These are phyloP conservation scores for Nestor notabilis DNA, from an alignment of 2,113 vertebrate genomes.

Conservation along the genomic window DNA sequence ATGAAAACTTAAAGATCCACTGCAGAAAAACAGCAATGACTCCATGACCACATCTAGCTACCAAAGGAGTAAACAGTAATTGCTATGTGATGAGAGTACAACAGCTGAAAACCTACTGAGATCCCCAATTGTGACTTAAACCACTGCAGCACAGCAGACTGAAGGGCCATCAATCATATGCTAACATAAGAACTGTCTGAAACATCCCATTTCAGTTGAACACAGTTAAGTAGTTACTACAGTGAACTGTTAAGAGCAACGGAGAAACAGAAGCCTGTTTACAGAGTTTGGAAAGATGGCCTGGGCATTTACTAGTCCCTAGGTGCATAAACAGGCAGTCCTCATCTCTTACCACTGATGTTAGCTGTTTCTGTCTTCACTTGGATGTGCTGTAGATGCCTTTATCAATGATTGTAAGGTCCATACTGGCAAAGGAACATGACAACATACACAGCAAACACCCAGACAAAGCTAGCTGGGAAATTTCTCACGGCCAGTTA, in stretches of 20 bases:
- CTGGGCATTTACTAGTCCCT: background rate
- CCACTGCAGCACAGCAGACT: background rate
- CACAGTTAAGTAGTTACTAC: background rate
- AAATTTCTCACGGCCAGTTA: background rate
- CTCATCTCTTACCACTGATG: background rate
- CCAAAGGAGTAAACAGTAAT: background rate
- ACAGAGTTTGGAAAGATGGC: background rate
- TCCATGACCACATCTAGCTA: background rate
- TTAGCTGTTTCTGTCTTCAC: background rate
- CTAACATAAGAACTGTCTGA: background rate
- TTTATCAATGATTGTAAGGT: background rate
- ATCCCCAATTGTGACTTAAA: background rate
- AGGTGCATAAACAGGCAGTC: background rate
- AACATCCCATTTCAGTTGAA: background rate
- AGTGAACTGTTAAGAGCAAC: background rate
- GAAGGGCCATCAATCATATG: fast-evolving
- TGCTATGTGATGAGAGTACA: background rate
- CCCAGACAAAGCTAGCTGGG: background rate
- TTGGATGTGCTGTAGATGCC: background rate
- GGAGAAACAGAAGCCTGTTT: background rate
- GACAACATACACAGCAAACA: background rate
- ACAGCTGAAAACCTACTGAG: background rate
- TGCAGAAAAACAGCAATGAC: background rate
- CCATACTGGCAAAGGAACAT: background rate
- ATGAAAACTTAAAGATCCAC: background rate